Evolutionary conservation across 1,140 invertebrate genomes (phyloP), one percentile per base, ranked within the genome.

Genomic region (Formica exsecta): DNA sequence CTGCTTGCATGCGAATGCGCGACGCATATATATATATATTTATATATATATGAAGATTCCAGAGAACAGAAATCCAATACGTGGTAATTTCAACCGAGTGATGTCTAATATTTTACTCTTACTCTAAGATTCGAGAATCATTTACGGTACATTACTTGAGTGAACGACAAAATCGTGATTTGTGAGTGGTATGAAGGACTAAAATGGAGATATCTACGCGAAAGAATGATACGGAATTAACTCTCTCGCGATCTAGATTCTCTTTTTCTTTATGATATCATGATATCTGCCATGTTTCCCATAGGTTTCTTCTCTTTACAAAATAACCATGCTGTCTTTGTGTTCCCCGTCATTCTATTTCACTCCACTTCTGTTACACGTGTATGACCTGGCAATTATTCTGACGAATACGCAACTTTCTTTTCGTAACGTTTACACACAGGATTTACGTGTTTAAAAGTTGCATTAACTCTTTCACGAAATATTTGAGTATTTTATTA

Each of bases 171-270:
- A n/a, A n/a, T 38, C 32, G 16, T 25, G 41, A 66, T 2, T 48
- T 32, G 32, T 32, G 62, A 38, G 66, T 22, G 19, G 9, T 4
- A n/a, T 29, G 38, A 44, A 62, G 11, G 11, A 62, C 3, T n/a
- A 3, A 22, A 32, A 62, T 32, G 9, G 36, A 76, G 11, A 62
- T 25, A 6, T 16, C 38, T 44, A 75, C 13, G 3, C 9, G 36
- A 80, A 68, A 66, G 44, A 79, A 79, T 25, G 48, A 80, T 29
- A 19, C 16, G 48, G 11, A 81, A 71, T 81, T 81, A 41, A 71
- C 16, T 32, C 32, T 32, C 32, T 41, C 5, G 77, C 54, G 9
- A 81, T 36, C 65, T 29, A 59, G 36, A 71, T 81, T 5, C n/a
- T 59, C 13, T 57, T 3, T 80, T 9, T 22, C 11, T 22, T n/a